A percentile compares a stretch with the other conserved stretches of the same genome.
phyloP scores from a whole-genome alignment of 2,113 vertebrate species.

The Etheostoma spectabile region DNA sequence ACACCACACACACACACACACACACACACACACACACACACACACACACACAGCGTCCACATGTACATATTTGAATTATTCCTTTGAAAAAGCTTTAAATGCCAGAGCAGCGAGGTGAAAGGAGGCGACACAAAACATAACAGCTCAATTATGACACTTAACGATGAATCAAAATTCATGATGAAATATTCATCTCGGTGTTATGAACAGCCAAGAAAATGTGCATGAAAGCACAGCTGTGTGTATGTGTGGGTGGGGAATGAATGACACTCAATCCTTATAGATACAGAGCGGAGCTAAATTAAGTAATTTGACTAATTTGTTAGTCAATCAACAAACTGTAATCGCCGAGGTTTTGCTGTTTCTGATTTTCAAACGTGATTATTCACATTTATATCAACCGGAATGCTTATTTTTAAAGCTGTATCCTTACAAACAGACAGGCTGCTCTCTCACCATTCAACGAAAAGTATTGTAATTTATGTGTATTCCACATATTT shows the following conservation, averaged over 20 bases:
- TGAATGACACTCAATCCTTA: background rate
- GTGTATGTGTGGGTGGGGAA: background rate
- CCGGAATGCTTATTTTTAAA: too few relatives aligned
- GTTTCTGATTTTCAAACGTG: background rate
- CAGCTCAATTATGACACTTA: background rate
- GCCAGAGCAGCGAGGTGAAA: background rate
- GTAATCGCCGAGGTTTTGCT: background rate
- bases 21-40: background rate
- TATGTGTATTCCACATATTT: too few relatives aligned
- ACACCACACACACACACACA: constrained; percentile 27
- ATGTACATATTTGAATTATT: background rate
- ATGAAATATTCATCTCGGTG: background rate
- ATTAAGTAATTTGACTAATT: background rate
- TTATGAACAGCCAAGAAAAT: background rate
- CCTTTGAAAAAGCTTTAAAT: background rate
- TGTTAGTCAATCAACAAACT: too few relatives aligned
- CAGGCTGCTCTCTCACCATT: too few relatives aligned
- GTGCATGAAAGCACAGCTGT: background rate
- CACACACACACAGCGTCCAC: background rate
- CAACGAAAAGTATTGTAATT: too few relatives aligned
- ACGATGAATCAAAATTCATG: background rate
- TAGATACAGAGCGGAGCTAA: too few relatives aligned
- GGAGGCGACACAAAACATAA: background rate
- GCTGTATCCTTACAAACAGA: too few relatives aligned
- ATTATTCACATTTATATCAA: background rate